Evolutionary conservation across 2,113 vertebrate genomes (phyloP).

Genomic region (Planiliza haematocheilus): DNA sequence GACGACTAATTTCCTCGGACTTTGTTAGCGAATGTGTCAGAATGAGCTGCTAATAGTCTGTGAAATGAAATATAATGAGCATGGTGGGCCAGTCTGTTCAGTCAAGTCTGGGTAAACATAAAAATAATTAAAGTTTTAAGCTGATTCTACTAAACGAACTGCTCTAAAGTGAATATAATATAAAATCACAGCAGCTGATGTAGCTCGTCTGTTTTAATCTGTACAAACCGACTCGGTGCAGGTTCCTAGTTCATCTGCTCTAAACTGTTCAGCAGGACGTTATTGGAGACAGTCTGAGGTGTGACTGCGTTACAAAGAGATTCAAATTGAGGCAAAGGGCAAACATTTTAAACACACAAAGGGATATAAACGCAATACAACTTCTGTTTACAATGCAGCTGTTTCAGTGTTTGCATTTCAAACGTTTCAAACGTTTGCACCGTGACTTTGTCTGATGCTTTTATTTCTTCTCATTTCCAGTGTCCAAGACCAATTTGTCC

Average conservation of each 20-base stretch:
- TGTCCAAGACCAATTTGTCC: constrained; percentile 98
- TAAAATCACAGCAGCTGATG: not conserved
- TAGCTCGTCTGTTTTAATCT: no score
- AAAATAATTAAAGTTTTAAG: not conserved
- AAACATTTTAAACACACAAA: not conserved
- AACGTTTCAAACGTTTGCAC: not conserved
- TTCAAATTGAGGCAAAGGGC: not conserved
- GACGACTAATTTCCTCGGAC: not conserved
- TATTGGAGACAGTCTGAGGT: no score
- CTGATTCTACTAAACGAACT: no score
- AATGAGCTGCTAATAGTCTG: not conserved
- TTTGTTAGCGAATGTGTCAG: not conserved
- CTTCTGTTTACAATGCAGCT: no score
- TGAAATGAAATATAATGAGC: not conserved
- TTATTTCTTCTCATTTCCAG: constrained; percentile 69
- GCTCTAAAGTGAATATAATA: not conserved
- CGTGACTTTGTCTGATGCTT: no score
- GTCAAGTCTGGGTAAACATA: no score
- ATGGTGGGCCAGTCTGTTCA: not conserved
- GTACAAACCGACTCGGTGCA: no score
- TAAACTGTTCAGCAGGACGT: no score
- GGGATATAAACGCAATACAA: no score
- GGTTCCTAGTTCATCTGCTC: no score
- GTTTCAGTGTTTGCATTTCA: no score
- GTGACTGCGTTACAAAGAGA: no score